Percentiles rank a stretch among this genome's conserved stretches.
phyloP scores from a whole-genome alignment of 1,140 invertebrate genomes.

The Drosophila sproati region DNA sequence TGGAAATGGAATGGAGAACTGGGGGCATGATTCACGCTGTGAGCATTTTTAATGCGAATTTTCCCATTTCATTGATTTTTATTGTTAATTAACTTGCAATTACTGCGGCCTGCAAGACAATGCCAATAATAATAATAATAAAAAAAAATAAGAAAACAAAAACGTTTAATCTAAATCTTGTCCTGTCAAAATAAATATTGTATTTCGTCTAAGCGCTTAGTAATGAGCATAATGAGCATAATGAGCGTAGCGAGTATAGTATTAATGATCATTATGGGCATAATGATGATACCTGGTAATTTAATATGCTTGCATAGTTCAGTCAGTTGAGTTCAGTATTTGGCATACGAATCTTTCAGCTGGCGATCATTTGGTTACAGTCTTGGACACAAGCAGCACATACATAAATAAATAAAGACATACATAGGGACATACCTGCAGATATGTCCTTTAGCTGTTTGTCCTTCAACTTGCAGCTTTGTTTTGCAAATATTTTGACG shows the following conservation, averaged over 20 bases:
- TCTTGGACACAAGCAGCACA: slow-evolving; percentile 22
- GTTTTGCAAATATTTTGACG: slow-evolving; percentile 83
- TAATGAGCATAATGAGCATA: slow-evolving; percentile 9
- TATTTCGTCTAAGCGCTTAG: slow-evolving; percentile 48
- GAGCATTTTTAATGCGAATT: slow-evolving; percentile 57
- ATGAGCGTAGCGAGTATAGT: neutral
- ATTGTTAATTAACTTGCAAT: slow-evolving; percentile 80
- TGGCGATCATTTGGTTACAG: slow-evolving; percentile 25
- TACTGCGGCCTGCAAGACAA: slow-evolving; percentile 24
- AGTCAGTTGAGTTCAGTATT: slow-evolving; percentile 9
- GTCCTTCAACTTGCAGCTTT: slow-evolving; percentile 68
- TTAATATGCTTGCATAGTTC: slow-evolving; percentile 41
- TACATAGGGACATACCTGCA: neutral
- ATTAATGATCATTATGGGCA: neutral
- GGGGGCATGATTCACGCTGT: slow-evolving; percentile 56
- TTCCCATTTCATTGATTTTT: slow-evolving; percentile 36
- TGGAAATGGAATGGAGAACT: neutral
- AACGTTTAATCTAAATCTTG: neutral
- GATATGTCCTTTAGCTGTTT: slow-evolving; percentile 26
- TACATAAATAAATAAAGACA: neutral
- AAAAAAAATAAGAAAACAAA: slow-evolving; percentile 9
- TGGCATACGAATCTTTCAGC: slow-evolving; percentile 21
- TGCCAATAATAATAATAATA: slow-evolving; percentile 10
- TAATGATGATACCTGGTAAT: slow-evolving; percentile 36
- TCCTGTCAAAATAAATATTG: slow-evolving; percentile 77